Conservation (phyloP, 2,113 vertebrate genomes). For the Notiomystis cincta region DNA sequence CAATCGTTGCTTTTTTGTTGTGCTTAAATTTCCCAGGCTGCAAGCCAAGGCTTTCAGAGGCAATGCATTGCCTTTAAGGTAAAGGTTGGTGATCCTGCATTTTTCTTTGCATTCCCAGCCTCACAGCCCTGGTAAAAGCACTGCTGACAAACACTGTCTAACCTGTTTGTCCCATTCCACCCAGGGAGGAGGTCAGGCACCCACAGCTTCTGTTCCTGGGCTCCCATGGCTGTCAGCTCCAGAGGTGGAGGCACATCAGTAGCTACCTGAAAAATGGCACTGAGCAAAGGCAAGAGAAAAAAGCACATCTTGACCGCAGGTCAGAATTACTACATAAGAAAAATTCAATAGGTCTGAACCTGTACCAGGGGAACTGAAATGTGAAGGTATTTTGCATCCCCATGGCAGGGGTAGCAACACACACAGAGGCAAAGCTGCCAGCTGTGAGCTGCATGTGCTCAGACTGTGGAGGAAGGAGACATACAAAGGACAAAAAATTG, state of each 20-base stretch:
- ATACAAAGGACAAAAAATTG: not conserved
- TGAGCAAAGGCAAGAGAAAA: not conserved
- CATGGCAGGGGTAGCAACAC: not conserved
- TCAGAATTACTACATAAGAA: not conserved
- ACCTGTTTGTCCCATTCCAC: not conserved
- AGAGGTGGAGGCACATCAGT: not conserved
- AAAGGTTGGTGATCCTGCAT: not conserved
- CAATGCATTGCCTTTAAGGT: not conserved
- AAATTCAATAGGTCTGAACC: not conserved
- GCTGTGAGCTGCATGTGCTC: not conserved
- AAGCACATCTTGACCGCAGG: not conserved
- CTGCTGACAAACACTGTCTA: not conserved
- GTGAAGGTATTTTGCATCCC: not conserved
- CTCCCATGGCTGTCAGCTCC: fast-evolving
- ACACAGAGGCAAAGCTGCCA: not conserved
- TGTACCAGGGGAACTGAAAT: not conserved
- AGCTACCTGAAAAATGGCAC: not conserved
- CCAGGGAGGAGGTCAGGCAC: not conserved
- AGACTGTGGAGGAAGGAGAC: not conserved
- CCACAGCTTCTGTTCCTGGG: not conserved
- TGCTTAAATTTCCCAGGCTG: not conserved
- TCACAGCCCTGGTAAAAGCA: not conserved
- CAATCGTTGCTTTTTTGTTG: not conserved
- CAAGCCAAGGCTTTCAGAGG: not conserved
- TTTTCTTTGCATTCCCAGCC: not conserved